A percentile compares a stretch with the other conserved stretches of the same genome.
phyloP scores from a whole-genome alignment of 2,888 invertebrate species.

The Drosophila merina region DNA sequence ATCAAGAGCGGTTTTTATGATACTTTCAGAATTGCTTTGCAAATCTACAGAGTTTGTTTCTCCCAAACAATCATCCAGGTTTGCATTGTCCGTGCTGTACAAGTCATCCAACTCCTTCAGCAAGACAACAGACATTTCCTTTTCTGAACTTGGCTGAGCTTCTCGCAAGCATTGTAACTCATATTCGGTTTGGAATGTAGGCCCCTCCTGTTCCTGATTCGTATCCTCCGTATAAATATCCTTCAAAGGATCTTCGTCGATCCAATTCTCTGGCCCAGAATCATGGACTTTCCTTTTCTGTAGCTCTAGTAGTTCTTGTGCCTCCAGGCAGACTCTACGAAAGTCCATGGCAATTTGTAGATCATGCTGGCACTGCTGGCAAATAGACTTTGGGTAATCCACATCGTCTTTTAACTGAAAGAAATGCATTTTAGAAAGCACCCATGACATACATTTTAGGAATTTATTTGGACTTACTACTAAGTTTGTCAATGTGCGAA shows the following conservation, averaged over 20 bases:
- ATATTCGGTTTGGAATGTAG: neutral
- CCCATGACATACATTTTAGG: neutral
- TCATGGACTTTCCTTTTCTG: neutral
- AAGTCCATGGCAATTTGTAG: constrained; percentile 56
- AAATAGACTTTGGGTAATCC: constrained; percentile 50
- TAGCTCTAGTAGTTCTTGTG: constrained; percentile 29
- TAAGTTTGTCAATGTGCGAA: constrained; percentile 46
- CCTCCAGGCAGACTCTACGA: constrained; percentile 52
- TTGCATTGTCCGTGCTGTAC: neutral
- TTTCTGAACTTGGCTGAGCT: too few relatives aligned
- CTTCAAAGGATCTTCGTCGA: neutral
- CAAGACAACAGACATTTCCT: neutral
- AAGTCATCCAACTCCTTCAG: neutral
- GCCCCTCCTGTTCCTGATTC: neutral
- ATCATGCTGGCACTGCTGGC: constrained; percentile 39
- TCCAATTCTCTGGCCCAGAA: neutral
- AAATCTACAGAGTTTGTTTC: neutral
- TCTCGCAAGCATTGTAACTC: neutral
- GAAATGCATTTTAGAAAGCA: neutral
- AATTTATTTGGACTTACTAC: constrained; percentile 22
- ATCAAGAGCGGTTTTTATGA: neutral
- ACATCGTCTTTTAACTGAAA: constrained; percentile 35
- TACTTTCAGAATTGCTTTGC: neutral
- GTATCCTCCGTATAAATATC: neutral
- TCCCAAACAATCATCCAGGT: neutral